These are phyloP conservation scores for Drosophila emarginata DNA, from an alignment of 2,888 invertebrate genomes.

Conservation along the genomic window DNA sequence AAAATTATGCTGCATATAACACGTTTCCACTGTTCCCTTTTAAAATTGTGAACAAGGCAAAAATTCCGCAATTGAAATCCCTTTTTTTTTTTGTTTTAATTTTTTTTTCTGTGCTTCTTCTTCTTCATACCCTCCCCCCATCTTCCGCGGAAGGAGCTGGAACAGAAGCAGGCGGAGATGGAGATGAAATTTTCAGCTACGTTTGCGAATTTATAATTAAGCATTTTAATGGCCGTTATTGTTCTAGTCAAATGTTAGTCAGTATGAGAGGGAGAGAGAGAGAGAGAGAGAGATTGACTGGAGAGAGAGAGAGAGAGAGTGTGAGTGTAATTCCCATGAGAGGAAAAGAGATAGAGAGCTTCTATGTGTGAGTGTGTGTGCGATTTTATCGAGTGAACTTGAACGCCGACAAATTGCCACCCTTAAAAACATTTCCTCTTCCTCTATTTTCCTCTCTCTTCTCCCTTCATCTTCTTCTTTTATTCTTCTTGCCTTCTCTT, in stretches of 20 bases:
- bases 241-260: conserved; percentile 63
- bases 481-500: not conserved
- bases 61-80: conserved; percentile 32
- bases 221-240: conserved; percentile 80
- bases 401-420: conserved; percentile 73
- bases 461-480: not conserved
- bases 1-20: not conserved
- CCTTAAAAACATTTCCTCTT: conserved; percentile 62
- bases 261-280: conserved; percentile 9
- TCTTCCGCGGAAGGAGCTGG: conserved; percentile 4
- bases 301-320: not conserved
- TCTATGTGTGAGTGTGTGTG: conserved; percentile 34
- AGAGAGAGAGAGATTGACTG: not conserved
- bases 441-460: conserved; percentile 6
- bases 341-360: not conserved
- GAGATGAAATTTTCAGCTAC: conserved; percentile 58
- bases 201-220: conserved; percentile 81
- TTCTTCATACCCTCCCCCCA: not conserved
- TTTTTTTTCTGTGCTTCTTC: not conserved
- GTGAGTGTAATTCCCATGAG: conserved; percentile 1
- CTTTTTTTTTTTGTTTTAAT: conserved; percentile 14
- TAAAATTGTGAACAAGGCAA: conserved; percentile 31
- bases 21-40: not conserved
- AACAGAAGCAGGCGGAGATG: not conserved
- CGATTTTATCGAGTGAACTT: conserved; percentile 63